These are phyloP conservation scores for Julus scandinavius DNA, from an alignment of 2,888 invertebrate species.

Conservation along the genomic window DNA sequence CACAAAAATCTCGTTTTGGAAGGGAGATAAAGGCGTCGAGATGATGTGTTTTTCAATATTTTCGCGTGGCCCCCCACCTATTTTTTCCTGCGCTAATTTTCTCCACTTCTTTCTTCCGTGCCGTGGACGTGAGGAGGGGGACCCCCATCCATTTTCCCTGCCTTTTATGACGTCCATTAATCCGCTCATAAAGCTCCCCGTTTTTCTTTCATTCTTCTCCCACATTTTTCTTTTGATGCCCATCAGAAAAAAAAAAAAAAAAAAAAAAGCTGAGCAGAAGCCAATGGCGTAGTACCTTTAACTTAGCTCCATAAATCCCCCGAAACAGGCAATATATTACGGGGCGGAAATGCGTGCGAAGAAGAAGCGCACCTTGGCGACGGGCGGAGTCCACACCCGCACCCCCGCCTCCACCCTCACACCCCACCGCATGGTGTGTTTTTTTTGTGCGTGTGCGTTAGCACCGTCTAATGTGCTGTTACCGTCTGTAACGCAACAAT, in stretches of 20 bases:
- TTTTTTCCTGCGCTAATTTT: not conserved
- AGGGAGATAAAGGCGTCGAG: not conserved
- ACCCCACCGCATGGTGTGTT: not conserved
- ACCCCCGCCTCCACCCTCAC: not conserved
- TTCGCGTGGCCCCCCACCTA: not conserved
- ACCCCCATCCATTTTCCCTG: slow-evolving; percentile 27
- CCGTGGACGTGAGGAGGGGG: not conserved
- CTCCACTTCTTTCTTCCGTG: not conserved
- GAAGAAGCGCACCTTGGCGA: slow-evolving; percentile 35
- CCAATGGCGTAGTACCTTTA: slow-evolving; percentile 29
- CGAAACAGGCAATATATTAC: slow-evolving; percentile 43
- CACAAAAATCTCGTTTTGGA: not conserved
- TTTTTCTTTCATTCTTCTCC: slow-evolving; percentile 44
- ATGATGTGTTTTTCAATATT: not conserved
- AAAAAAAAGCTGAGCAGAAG: slow-evolving; percentile 36
- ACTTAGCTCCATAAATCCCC: slow-evolving; percentile 31
- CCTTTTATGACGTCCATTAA: slow-evolving; percentile 42
- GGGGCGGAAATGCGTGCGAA: slow-evolving; percentile 43
- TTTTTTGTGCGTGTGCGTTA: not conserved
- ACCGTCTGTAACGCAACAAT: not conserved
- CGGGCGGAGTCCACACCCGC: not conserved
- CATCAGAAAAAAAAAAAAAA: not conserved
- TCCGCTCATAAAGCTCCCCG: slow-evolving; percentile 37
- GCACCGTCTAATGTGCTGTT: slow-evolving; percentile 15
- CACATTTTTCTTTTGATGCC: slow-evolving; percentile 19